Evolutionary conservation across 2,113 vertebrate species (phyloP), one percentile per base, ranked within the genome.

Genomic region (Siphamia tubifer): DNA sequence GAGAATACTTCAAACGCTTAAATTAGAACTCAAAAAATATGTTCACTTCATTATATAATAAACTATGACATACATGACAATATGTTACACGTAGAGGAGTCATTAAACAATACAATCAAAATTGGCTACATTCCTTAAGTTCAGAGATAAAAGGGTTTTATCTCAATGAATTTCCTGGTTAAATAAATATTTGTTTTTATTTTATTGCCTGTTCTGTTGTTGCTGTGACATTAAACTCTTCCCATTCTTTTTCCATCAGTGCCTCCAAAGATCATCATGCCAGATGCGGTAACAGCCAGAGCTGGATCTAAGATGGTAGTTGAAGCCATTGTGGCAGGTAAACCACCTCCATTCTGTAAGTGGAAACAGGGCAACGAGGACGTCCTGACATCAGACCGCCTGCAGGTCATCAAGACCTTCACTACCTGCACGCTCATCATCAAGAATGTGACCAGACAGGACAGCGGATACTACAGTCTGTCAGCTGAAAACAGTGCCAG

Each of bases 401-500:
- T 98, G 64, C 92, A 92, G 1, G 89, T 99, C 4, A 90, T 96
- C 55, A 99, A 98, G 86, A 89, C 93, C 12, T 90, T 93, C 21
- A 93, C 77, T 5, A 92, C 94, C 65, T 95, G 91, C 57, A 81
- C 94, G 25, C 91, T 99, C 8, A 94, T 95, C 15, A 94, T 98
- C 64, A 99, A 99, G 82, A 95, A 99, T 20, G 94, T 96, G 24
- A 93, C 82, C n/a, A 94, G 98, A 62, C 93, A 90, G 68, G 98
- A 99, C 81, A 96, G 95, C 12, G 95, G 95, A 38, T 99, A 95
- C 89, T 99, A 97, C 28, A 96, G 92, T 69, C 91, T 99, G 64
- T 92, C 93, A 21, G 97, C 94, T 55, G 95, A 96, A 89, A 99
- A 99, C 62, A 98, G 94, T 70, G 93, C 91, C 9, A 93, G 88